phyloP scores from a whole-genome alignment of 2,888 invertebrate genomes.

The Caenorhabditis zanzibari region DNA sequence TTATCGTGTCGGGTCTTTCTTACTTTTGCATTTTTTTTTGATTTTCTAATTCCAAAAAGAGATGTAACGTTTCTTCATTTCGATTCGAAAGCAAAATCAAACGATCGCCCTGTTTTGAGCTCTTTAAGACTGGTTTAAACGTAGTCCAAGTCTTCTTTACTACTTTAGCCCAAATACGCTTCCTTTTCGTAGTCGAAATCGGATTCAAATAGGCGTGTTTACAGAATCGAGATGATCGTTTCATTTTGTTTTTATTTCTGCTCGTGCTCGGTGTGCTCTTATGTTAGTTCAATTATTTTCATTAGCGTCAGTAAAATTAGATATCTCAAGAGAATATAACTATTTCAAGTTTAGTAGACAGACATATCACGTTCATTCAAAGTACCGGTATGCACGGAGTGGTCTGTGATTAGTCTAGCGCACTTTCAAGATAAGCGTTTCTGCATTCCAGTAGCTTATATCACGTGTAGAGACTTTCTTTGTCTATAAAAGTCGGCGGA shows the following conservation, averaged over 20 bases:
- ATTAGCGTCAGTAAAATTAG: not conserved
- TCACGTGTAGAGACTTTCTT: conserved; percentile 8
- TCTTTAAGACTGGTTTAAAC: conserved; percentile 15
- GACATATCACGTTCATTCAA: conserved; percentile 31
- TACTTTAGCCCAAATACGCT: not conserved
- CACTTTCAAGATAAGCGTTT: conserved; percentile 44
- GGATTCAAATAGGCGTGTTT: not conserved
- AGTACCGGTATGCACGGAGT: conserved; percentile 39
- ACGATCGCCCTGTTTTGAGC: not conserved
- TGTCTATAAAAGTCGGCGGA: not conserved
- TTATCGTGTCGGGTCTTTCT: not conserved
- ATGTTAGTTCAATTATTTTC: not conserved
- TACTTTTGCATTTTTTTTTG: not conserved
- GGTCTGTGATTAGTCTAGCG: conserved; percentile 54
- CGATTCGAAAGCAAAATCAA: conserved; percentile 28
- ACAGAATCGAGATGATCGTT: not conserved
- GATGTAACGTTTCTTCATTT: conserved; percentile 1
- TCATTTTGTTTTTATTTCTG: not conserved
- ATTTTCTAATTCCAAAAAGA: not conserved
- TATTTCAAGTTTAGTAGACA: conserved; percentile 28
- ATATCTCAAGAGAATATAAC: not conserved
- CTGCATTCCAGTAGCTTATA: conserved; percentile 23
- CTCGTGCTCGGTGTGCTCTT: conserved; percentile 4
- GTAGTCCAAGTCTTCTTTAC: conserved; percentile 10
- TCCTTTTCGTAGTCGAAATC: conserved; percentile 10